Conservation (phyloP, 2,113 vertebrate species). For the Clupea harengus region DNA sequence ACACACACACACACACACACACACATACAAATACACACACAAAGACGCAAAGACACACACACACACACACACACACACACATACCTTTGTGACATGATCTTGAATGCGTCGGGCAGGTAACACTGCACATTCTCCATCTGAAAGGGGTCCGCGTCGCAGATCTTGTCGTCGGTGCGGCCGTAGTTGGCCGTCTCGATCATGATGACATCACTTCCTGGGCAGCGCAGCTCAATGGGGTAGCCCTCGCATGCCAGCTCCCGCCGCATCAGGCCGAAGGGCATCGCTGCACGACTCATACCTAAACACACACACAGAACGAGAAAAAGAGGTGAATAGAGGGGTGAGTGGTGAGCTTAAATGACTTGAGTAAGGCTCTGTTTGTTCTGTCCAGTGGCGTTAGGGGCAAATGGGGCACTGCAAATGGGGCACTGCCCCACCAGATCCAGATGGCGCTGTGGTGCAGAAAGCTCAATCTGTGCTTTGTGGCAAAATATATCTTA, state of each 20-base stretch:
- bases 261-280: constrained; percentile 86
- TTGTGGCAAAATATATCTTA: too few species aligned
- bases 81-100: constrained; percentile 93
- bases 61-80: constrained; percentile 35
- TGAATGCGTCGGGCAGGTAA: constrained; percentile 86
- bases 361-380: neutral
- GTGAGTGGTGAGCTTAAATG: too few species aligned
- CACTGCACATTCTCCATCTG: constrained; percentile 95
- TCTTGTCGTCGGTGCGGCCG: constrained; percentile 90
- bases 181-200: constrained; percentile 94
- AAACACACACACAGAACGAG: neutral
- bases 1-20: constrained; percentile 20
- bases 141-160: constrained; percentile 90
- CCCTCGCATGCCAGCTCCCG: constrained; percentile 89
- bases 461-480: too few species aligned
- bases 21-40: neutral
- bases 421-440: too few species aligned
- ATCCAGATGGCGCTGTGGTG: too few species aligned
- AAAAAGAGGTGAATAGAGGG: too few species aligned
- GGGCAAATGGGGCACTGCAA: too few species aligned
- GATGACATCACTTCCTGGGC: constrained; percentile 89
- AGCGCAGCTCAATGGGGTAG: constrained; percentile 91
- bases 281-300: constrained; percentile 83
- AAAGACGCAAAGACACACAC: constrained; percentile 9
- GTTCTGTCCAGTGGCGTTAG: too few species aligned